Conservation (phyloP, 2,888 invertebrate genomes). For the Diarsia brunnea region DNA sequence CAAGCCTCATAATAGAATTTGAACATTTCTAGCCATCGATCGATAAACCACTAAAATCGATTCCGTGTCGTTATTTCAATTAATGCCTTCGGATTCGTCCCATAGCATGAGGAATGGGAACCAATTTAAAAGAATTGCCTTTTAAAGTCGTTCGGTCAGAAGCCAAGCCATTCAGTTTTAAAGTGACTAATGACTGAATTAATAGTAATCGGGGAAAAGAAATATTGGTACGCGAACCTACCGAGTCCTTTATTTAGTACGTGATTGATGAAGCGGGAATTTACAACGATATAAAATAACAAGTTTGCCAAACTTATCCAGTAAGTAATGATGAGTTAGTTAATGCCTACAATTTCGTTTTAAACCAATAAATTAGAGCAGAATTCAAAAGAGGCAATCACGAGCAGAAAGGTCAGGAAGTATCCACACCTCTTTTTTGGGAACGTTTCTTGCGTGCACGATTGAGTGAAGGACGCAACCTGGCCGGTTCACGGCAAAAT, state of each 20-base stretch:
- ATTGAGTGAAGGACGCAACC: slow-evolving; percentile 65
- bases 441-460: slow-evolving; percentile 61
- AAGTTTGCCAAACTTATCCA: slow-evolving; percentile 11
- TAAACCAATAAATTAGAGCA: slow-evolving; percentile 34
- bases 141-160: slow-evolving; percentile 67
- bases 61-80: slow-evolving; percentile 52
- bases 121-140: slow-evolving; percentile 69
- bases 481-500: slow-evolving; percentile 64
- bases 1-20: neutral
- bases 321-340: slow-evolving; percentile 10
- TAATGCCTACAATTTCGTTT: slow-evolving; percentile 17
- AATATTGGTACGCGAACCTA: slow-evolving; percentile 30
- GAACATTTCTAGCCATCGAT: neutral
- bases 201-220: slow-evolving; percentile 31
- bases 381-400: slow-evolving; percentile 46
- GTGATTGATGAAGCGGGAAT: slow-evolving; percentile 13
- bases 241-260: slow-evolving; percentile 27
- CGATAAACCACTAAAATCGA: slow-evolving; percentile 7
- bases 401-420: slow-evolving; percentile 53
- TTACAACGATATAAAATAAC: neutral
- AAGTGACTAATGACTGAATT: slow-evolving; percentile 55
- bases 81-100: slow-evolving; percentile 69
- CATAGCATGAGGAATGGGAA: slow-evolving; percentile 65
- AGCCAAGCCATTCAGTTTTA: slow-evolving; percentile 40
- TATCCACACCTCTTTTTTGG: slow-evolving; percentile 56